These are phyloP conservation scores for Chiridota heheva DNA, from an alignment of 35 echinoderm and acorn worm species.

Conservation along the genomic window DNA sequence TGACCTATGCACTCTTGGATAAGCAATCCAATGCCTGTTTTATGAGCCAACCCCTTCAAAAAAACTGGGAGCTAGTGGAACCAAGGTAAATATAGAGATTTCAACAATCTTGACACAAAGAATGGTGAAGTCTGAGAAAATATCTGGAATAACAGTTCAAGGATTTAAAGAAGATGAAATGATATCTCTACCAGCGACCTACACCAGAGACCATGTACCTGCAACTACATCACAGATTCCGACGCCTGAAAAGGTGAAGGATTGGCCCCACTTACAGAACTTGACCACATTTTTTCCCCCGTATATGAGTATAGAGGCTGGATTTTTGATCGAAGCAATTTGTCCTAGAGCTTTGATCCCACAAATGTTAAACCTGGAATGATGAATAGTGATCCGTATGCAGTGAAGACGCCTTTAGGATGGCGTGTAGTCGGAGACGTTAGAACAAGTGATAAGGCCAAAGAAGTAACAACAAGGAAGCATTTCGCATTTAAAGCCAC, in stretches of 20 bases:
- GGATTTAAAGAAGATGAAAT: slow-evolving; percentile 39
- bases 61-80: slow-evolving; percentile 23
- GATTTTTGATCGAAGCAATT: slow-evolving; percentile 44
- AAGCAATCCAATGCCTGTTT: slow-evolving; percentile 24
- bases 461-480: neutral
- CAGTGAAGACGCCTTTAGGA: slow-evolving; percentile 41
- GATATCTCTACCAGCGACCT: slow-evolving; percentile 31
- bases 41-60: slow-evolving; percentile 6
- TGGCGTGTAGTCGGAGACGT: slow-evolving; percentile 64
- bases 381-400: slow-evolving; percentile 58
- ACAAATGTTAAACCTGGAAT: slow-evolving; percentile 40
- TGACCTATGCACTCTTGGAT: slow-evolving; percentile 20
- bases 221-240: slow-evolving; percentile 39
- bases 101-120: slow-evolving; percentile 27
- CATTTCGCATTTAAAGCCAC: slow-evolving; percentile 37
- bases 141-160: slow-evolving; percentile 37
- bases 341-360: slow-evolving; percentile 46
- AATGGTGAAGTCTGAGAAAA: slow-evolving; percentile 49
- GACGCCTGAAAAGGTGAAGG: slow-evolving; percentile 23
- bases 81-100: slow-evolving; percentile 14
- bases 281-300: slow-evolving; percentile 18
- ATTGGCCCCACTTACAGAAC: slow-evolving; percentile 56
- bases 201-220: slow-evolving; percentile 41
- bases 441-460: neutral
- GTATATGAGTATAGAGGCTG: slow-evolving; percentile 9